Conservation (phyloP, 2,797 vertebrate species). For the Poeciliopsis infans region DNA sequence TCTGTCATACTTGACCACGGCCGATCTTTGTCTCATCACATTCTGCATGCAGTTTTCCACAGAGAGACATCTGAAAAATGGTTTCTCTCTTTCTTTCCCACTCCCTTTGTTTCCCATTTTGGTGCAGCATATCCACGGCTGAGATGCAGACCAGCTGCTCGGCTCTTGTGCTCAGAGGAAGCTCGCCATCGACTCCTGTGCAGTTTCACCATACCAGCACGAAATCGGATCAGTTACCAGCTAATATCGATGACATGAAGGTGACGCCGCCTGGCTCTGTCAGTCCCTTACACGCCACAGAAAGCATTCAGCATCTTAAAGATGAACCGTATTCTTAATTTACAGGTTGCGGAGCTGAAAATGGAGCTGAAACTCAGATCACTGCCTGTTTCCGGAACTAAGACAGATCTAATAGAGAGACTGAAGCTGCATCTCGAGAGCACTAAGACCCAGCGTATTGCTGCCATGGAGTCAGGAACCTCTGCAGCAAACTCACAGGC, state of each 20-base stretch:
- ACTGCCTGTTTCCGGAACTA: conserved; percentile 95
- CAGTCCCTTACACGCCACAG: not conserved
- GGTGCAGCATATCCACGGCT: conserved; percentile 78
- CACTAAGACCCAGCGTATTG: conserved; percentile 67
- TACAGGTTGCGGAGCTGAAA: conserved; percentile 95
- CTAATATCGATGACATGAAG: conserved; percentile 95
- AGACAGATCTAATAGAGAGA: conserved; percentile 93
- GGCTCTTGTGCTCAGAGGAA: conserved; percentile 71
- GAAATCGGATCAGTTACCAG: conserved; percentile 83
- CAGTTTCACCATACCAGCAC: conserved; percentile 69
- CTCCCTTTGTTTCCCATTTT: conserved; percentile 60
- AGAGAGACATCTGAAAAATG: conserved; percentile 63
- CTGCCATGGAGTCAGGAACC: conserved; percentile 39
- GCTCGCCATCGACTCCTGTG: conserved; percentile 61
- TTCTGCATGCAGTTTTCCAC: conserved; percentile 47
- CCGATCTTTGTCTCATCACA: conserved; percentile 53
- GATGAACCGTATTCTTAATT: conserved; percentile 9
- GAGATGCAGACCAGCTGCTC: conserved; percentile 86
- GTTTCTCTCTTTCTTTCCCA: conserved; percentile 37
- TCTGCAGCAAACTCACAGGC: conserved; percentile 49
- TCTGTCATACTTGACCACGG: conserved; percentile 43
- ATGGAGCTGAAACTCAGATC: conserved; percentile 92
- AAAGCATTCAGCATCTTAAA: not conserved
- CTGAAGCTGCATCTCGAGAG: conserved; percentile 88
- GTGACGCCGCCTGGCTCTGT: conserved; percentile 69